These are phyloP conservation scores for Mya arenaria DNA, from an alignment of 1,140 invertebrate species.

Conservation along the genomic window DNA sequence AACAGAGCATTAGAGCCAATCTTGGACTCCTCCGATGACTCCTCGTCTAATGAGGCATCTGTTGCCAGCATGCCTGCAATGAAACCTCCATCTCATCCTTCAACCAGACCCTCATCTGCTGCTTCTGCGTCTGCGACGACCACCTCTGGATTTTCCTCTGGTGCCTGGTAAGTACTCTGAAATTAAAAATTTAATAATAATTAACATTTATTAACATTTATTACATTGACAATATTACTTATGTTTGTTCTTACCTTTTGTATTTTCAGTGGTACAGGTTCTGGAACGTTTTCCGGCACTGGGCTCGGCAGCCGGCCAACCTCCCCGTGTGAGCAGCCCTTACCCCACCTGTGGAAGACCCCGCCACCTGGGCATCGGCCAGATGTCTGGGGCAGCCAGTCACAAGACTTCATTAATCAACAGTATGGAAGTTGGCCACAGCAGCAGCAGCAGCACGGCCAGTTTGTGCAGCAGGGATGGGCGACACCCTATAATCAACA, in stretches of 20 bases:
- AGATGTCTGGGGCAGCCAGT: no score
- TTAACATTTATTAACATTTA: not conserved
- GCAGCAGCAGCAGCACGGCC: no score
- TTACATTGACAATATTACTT: constrained; percentile 6
- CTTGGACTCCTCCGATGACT: not conserved
- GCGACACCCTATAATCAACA: no score
- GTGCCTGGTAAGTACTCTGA: constrained; percentile 9
- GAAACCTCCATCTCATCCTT: not conserved
- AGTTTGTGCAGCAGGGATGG: no score
- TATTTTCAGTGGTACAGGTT: constrained; percentile 70
- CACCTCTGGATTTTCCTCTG: constrained; percentile 23
- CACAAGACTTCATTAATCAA: no score
- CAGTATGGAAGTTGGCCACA: no score
- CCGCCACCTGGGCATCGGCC: no score
- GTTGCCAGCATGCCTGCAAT: not conserved
- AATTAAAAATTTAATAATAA: constrained; percentile 22
- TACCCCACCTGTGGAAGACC: no score
- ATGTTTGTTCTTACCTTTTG: not conserved
- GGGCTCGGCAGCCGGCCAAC: no score
- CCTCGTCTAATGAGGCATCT: not conserved
- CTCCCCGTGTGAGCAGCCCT: no score
- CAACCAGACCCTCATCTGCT: not conserved
- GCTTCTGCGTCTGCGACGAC: not conserved
- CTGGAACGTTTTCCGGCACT: constrained; percentile 71
- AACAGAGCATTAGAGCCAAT: not conserved